Percentiles rank a stretch among this genome's conserved stretches.
Evolutionary conservation across 2,888 invertebrate genomes (phyloP).

Genomic region (Malthinus flaveolus): DNA sequence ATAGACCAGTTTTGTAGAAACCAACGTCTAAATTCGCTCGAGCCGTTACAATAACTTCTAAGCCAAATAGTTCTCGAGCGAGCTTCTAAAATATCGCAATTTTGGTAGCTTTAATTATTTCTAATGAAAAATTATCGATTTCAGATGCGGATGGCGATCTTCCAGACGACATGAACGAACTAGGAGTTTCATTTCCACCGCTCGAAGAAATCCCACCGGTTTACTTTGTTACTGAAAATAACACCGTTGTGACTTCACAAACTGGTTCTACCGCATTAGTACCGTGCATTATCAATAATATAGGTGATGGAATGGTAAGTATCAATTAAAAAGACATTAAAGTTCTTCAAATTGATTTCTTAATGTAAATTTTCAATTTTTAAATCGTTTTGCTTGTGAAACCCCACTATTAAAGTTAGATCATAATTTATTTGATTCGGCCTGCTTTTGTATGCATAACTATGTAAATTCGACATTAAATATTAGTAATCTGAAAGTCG

Average conservation of each 20-base stretch:
- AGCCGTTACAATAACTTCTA: too few relatives aligned
- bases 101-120: neutral
- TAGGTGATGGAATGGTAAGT: slow-evolving; percentile 86
- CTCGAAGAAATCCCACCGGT: slow-evolving; percentile 63
- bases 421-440: too few relatives aligned
- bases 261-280: slow-evolving; percentile 82
- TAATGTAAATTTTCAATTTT: too few relatives aligned
- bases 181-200: slow-evolving; percentile 52
- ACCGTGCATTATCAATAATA: slow-evolving; percentile 82
- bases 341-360: too few relatives aligned
- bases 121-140: slow-evolving; percentile 30
- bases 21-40: too few relatives aligned
- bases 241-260: slow-evolving; percentile 79
- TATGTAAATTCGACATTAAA: too few relatives aligned
- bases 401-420: too few relatives aligned
- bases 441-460: too few relatives aligned
- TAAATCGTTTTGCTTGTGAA: too few relatives aligned
- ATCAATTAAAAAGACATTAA: too few relatives aligned
- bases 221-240: slow-evolving; percentile 82
- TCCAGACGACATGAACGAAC: slow-evolving; percentile 49
- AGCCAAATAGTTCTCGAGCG: neutral
- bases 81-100: neutral
- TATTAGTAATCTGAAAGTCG: too few relatives aligned
- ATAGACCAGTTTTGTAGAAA: too few relatives aligned
- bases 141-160: slow-evolving; percentile 43